A percentile compares a stretch with the other conserved stretches of the same genome.
These are phyloP conservation scores for Neoaliturus tenellus DNA, from an alignment of 2,888 invertebrate species.

Conservation along the genomic window DNA sequence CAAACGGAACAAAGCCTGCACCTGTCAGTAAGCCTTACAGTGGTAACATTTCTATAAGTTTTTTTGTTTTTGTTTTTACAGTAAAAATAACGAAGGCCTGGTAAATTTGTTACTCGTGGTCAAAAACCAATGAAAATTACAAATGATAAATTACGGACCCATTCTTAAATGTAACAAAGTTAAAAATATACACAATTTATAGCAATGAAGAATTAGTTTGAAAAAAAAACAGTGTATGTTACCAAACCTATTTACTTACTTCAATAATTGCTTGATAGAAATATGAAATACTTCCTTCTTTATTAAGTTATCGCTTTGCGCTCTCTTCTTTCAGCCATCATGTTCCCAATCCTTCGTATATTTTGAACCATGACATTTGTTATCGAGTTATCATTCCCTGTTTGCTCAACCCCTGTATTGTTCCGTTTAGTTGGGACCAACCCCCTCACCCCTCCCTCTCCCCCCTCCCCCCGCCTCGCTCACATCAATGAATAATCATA, in stretches of 20 bases:
- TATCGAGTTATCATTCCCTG: not conserved
- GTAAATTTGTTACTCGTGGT: too few relatives aligned
- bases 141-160: too few relatives aligned
- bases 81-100: too few relatives aligned
- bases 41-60: too few relatives aligned
- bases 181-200: too few relatives aligned
- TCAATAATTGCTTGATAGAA: not conserved
- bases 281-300: not conserved
- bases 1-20: too few relatives aligned
- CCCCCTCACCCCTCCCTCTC: not conserved
- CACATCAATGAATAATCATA: conserved; percentile 15
- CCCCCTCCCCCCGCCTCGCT: not conserved
- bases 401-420: conserved; percentile 27
- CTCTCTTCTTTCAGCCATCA: not conserved
- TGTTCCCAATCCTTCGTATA: not conserved
- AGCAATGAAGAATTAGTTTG: too few relatives aligned
- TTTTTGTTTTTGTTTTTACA: too few relatives aligned
- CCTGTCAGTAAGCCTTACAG: too few relatives aligned
- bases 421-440: conserved; percentile 51
- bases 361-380: conserved; percentile 23
- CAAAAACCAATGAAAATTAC: too few relatives aligned
- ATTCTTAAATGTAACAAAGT: too few relatives aligned
- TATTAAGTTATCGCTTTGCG: not conserved
- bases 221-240: too few relatives aligned
- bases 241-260: not conserved